These are phyloP conservation scores for Emydura subglobosa DNA, from an alignment of 2,113 vertebrate genomes.

Conservation along the genomic window DNA sequence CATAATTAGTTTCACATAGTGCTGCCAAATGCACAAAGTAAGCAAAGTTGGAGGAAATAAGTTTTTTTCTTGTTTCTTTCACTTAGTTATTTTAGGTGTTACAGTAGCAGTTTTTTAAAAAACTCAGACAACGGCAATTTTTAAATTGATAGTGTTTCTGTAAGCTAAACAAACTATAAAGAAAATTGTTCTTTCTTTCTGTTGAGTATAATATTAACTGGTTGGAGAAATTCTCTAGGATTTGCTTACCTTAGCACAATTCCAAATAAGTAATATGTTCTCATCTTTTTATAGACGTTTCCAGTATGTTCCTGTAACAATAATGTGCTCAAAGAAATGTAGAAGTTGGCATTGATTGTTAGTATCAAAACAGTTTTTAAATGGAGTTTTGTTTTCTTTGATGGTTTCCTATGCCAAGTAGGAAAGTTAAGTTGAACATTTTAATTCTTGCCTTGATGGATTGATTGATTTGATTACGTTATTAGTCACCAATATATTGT, in stretches of 20 bases:
- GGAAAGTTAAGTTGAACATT: not conserved
- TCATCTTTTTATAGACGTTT: not conserved
- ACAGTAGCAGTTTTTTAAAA: not conserved
- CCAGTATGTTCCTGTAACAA: not conserved
- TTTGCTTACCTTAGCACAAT: conserved; percentile 1
- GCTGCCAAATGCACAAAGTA: not conserved
- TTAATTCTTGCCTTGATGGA: not conserved
- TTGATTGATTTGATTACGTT: not conserved
- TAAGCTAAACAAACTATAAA: not conserved
- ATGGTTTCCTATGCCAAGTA: too few relatives aligned
- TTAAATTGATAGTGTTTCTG: not conserved
- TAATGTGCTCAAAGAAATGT: not conserved
- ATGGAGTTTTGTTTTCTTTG: conserved; percentile 6
- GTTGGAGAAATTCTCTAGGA: not conserved
- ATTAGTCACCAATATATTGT: not conserved
- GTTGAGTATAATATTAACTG: not conserved
- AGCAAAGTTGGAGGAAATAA: not conserved
- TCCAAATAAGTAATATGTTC: not conserved
- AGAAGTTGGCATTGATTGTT: conserved; percentile 16
- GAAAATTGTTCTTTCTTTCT: not conserved
- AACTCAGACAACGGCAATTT: not conserved
- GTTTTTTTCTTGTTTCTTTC: not conserved
- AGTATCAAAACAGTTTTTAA: not conserved
- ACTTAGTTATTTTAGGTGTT: not conserved
- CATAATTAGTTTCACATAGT: not conserved